phyloP scores from a whole-genome alignment of 2,113 vertebrate genomes.

The Actinemys pallida region DNA sequence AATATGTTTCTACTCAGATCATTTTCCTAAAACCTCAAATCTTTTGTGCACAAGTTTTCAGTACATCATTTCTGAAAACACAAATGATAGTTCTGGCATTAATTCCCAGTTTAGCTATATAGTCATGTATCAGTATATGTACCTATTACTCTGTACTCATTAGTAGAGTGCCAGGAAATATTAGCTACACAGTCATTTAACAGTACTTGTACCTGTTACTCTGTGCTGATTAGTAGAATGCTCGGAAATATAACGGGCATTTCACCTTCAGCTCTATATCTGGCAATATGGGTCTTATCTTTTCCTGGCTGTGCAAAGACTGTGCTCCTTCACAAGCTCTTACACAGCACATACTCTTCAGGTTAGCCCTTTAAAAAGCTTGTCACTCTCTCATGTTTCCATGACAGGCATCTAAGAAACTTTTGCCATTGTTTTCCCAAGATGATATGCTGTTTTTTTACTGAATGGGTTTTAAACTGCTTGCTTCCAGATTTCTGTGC shows the following conservation, averaged over 20 bases:
- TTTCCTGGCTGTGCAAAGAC: not conserved
- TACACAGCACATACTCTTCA: not conserved
- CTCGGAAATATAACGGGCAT: not conserved
- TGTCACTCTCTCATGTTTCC: slow-evolving; percentile 7
- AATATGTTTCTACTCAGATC: not conserved
- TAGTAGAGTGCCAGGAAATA: not conserved
- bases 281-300: not conserved
- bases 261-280: not conserved
- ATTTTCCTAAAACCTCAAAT: not conserved
- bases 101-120: not conserved
- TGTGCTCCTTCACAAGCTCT: not conserved
- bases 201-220: not conserved
- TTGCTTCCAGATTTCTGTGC: slow-evolving; percentile 55
- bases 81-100: not conserved
- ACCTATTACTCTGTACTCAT: not conserved
- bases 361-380: not conserved
- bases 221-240: not conserved
- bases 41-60: not conserved
- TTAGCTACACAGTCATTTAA: not conserved
- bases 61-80: not conserved
- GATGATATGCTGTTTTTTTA: slow-evolving; percentile 1
- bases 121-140: not conserved
- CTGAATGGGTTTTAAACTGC: slow-evolving; percentile 54
- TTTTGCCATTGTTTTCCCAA: slow-evolving; percentile 1
- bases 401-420: not conserved